A percentile compares a stretch with the other conserved stretches of the same genome.
These are phyloP conservation scores for Anarhynchus alexandrinus DNA, from an alignment of 2,113 vertebrate genomes.

Conservation along the genomic window DNA sequence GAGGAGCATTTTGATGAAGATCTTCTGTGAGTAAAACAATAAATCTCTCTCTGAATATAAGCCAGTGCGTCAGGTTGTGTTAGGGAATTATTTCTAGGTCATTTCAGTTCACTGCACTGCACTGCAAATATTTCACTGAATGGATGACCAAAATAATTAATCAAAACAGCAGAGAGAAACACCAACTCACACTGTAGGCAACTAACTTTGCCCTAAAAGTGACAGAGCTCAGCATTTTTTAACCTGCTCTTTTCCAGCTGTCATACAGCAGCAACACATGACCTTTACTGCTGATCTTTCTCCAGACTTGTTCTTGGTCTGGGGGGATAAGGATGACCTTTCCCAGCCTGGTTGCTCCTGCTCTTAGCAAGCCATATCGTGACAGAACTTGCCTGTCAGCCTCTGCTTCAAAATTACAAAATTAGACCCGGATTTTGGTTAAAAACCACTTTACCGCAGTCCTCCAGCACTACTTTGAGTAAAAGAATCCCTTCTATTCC, in stretches of 20 bases:
- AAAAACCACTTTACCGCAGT: background rate
- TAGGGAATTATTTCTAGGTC: conserved; percentile 34
- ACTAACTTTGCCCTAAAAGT: background rate
- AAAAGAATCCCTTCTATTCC: background rate
- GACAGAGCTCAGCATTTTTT: background rate
- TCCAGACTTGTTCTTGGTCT: background rate
- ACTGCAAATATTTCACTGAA: background rate
- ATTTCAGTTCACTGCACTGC: conserved; percentile 1
- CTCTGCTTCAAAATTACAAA: background rate
- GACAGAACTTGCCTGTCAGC: background rate
- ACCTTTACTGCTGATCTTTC: background rate
- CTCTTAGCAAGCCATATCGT: background rate
- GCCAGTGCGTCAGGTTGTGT: background rate
- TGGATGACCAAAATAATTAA: conserved; percentile 38
- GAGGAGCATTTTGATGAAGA: background rate
- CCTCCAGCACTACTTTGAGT: rapidly evolving
- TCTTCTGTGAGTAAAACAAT: background rate
- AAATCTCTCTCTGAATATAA: background rate
- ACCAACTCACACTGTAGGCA: background rate
- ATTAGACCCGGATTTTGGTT: background rate
- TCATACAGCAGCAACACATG: background rate
- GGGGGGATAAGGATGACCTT: background rate
- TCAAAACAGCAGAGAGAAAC: background rate
- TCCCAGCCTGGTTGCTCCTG: background rate
- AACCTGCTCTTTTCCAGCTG: background rate